A percentile compares a stretch with the other conserved stretches of the same genome.
These are phyloP conservation scores for Aspidiotus rigidus DNA, from an alignment of 2,888 invertebrate species.

Conservation along the genomic window DNA sequence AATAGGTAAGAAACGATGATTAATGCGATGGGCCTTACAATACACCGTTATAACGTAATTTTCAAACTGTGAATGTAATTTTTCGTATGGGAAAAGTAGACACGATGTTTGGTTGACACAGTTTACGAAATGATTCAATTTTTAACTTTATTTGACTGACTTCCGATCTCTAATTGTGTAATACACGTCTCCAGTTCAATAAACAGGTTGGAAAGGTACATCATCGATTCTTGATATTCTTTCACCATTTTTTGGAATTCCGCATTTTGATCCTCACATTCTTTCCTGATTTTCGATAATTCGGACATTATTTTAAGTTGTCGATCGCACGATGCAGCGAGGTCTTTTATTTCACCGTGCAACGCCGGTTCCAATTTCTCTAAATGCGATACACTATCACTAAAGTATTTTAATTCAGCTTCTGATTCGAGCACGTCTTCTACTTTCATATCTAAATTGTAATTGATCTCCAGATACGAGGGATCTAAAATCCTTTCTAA, in stretches of 20 bases:
- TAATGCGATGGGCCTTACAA: too few species aligned
- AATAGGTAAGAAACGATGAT: too few species aligned
- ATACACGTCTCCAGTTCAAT: conserved; percentile 7
- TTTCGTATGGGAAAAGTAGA: too few species aligned
- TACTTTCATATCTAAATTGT: conserved; percentile 10
- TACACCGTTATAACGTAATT: too few species aligned
- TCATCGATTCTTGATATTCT: conserved; percentile 10
- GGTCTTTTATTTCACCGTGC: background rate
- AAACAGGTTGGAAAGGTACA: conserved; percentile 1
- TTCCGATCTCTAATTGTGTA: conserved; percentile 12
- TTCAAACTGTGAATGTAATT: too few species aligned
- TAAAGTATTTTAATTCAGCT: background rate
- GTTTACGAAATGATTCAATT: too few species aligned
- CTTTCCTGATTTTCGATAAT: conserved; percentile 7
- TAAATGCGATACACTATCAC: background rate
- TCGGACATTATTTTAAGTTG: conserved; percentile 7
- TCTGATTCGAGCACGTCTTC: conserved; percentile 13
- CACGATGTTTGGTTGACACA: too few species aligned
- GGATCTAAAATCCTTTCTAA: conserved; percentile 26
- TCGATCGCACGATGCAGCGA: background rate
- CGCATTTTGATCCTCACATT: conserved; percentile 20
- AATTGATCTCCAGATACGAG: conserved; percentile 6
- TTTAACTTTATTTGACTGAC: background rate
- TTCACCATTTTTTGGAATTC: background rate
- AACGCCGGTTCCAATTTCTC: conserved; percentile 1